Percentiles rank a stretch among this genome's conserved stretches.
phyloP scores from a whole-genome alignment of 2,113 vertebrate species.

The Channa argus region DNA sequence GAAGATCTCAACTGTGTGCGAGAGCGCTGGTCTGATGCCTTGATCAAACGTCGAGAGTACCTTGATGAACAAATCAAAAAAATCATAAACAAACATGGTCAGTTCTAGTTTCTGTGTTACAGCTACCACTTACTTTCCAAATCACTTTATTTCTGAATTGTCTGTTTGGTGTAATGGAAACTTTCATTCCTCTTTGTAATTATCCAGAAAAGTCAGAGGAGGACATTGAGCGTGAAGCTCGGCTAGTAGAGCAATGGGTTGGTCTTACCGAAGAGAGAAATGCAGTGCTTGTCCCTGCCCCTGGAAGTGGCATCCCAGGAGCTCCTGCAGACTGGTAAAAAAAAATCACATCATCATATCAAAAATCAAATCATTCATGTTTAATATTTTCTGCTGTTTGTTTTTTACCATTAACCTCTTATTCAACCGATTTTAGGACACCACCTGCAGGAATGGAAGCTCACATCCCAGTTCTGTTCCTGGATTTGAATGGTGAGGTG shows the following conservation, averaged over 20 bases:
- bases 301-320: conserved; percentile 94
- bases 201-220: conserved; percentile 92
- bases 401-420: conserved; percentile 1
- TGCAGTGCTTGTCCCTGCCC: conserved; percentile 93
- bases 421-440: conserved; percentile 81
- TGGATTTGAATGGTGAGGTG: conserved; percentile 94
- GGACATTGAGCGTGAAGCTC: conserved; percentile 92
- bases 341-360: background rate
- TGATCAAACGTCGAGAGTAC: conserved; percentile 95
- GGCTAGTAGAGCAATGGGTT: conserved; percentile 97
- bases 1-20: conserved; percentile 96
- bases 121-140: background rate
- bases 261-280: conserved; percentile 97
- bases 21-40: conserved; percentile 95
- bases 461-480: conserved; percentile 95
- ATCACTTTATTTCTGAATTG: background rate
- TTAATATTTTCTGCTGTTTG: background rate
- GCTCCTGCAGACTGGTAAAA: conserved; percentile 93
- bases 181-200: background rate
- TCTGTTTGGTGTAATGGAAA: background rate
- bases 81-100: conserved; percentile 96
- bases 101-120: background rate
- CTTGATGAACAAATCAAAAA: conserved; percentile 98
- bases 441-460: conserved; percentile 95
- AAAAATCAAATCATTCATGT: no score